phyloP scores from a whole-genome alignment of 2,888 invertebrate species.

The Sussaba pulchella region DNA sequence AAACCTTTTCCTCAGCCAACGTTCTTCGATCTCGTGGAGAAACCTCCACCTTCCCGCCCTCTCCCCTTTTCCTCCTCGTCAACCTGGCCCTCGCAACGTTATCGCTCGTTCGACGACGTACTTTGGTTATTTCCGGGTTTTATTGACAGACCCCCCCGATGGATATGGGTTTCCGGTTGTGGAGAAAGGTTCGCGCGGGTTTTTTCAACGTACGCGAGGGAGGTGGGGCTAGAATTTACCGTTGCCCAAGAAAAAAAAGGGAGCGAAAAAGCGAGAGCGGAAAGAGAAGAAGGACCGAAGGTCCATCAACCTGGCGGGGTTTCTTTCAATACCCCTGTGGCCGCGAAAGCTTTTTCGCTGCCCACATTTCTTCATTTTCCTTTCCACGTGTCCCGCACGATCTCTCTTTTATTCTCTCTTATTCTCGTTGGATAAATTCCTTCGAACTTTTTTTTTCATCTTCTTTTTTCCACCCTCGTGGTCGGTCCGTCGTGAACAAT shows the following conservation, averaged over 20 bases:
- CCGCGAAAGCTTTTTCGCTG: slow-evolving; percentile 47
- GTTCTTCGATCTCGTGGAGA: slow-evolving; percentile 33
- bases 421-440: slow-evolving; percentile 46
- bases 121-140: slow-evolving; percentile 62
- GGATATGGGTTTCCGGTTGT: slow-evolving; percentile 50
- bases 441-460: slow-evolving; percentile 22
- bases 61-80: not conserved
- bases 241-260: slow-evolving; percentile 18
- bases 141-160: slow-evolving; percentile 50
- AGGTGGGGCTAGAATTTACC: slow-evolving; percentile 14
- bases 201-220: not conserved
- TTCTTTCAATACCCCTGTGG: slow-evolving; percentile 46
- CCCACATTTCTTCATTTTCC: slow-evolving; percentile 41
- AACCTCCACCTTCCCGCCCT: not conserved
- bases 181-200: slow-evolving; percentile 5
- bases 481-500: slow-evolving; percentile 10
- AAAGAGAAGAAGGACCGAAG: not conserved
- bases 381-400: not conserved
- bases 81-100: slow-evolving; percentile 26
- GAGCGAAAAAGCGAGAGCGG: not conserved
- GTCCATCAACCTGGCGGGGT: slow-evolving; percentile 41
- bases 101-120: slow-evolving; percentile 55
- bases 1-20: slow-evolving; percentile 34
- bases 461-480: not conserved
- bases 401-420: slow-evolving; percentile 38